Percentiles rank a stretch among this genome's conserved stretches.
These are phyloP conservation scores for Oscheius sp. DNA, from an alignment of 2,888 invertebrate species.

Conservation along the genomic window DNA sequence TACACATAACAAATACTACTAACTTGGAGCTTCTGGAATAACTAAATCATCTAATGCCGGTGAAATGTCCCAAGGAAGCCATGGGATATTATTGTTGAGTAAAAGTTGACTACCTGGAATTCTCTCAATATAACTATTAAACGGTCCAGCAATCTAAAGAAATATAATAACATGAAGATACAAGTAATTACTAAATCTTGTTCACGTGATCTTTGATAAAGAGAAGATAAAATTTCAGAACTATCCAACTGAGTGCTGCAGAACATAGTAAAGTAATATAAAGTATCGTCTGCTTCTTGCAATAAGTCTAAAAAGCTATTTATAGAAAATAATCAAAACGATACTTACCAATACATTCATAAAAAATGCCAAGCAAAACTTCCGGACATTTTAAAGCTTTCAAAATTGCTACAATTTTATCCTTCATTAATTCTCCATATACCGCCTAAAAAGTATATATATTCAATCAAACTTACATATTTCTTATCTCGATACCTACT, in stretches of 20 bases:
- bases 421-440: background rate
- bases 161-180: background rate
- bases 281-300: background rate
- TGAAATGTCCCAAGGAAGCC: slow-evolving; percentile 6
- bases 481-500: background rate
- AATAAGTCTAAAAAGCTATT: background rate
- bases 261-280: slow-evolving; percentile 7
- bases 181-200: slow-evolving; percentile 5
- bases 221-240: background rate
- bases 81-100: background rate
- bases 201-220: background rate
- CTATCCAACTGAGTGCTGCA: background rate
- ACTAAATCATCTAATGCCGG: background rate
- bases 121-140: background rate
- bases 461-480: background rate
- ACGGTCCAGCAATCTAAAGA: slow-evolving; percentile 11
- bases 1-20: background rate
- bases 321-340: background rate
- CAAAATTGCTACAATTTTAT: background rate
- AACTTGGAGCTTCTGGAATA: background rate
- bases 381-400: background rate
- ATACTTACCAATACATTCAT: background rate
- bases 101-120: background rate
- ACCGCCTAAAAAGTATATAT: background rate
- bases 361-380: background rate